Evolutionary conservation across 2,888 invertebrate genomes (phyloP), one percentile per base, ranked within the genome.

Genomic region (Leucophenga montana): DNA sequence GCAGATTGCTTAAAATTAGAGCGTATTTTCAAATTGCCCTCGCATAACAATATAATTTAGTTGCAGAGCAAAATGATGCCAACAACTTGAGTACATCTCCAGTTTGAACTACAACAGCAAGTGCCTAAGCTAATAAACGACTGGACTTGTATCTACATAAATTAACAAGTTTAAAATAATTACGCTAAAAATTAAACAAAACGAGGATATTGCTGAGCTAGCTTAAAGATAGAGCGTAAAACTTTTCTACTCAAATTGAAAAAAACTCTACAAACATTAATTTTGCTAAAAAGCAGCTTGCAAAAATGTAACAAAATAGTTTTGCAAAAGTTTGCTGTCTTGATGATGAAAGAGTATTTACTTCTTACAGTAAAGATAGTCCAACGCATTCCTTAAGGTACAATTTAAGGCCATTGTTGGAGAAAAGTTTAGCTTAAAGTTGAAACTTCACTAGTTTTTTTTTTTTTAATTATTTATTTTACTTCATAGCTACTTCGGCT

Each of bases 251-350:
- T 27, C 27, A 27, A 27, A 27, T 27, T 27, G 27, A 27, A 27
- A 27, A 4, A 27, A 27, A 27, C 2, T 3, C 2, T 4, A 3
- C 4, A 3, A 27, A 27, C 27, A 27, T 27, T 27, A 27, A 27
- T 27, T 27, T 27, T 3, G 27, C 27, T 27, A 70, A 78, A 82
- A 11, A 5, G 8, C 59, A 14, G 20, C 33, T 27, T 3, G 27
- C 27, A 3, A 70, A 78, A 82, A 66, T 18, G 8, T 46, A 22
- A 68, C 73, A 82, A 78, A 78, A 80, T 82, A 27, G 66, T 33
- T 71, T 61, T 75, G 62, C 73, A 48, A 14, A 48, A 48, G 48
- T 48, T n/a, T 48, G 16, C 14, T 46, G 14, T 46, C 9, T 46
- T 46, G 9, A 14, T 46, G n/a, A n/a, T n/a, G 27, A 27, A 27